These are phyloP conservation scores for Halichondria panicea DNA, from an alignment of 37 sponge, comb jelly and placozoan species.

Conservation along the genomic window DNA sequence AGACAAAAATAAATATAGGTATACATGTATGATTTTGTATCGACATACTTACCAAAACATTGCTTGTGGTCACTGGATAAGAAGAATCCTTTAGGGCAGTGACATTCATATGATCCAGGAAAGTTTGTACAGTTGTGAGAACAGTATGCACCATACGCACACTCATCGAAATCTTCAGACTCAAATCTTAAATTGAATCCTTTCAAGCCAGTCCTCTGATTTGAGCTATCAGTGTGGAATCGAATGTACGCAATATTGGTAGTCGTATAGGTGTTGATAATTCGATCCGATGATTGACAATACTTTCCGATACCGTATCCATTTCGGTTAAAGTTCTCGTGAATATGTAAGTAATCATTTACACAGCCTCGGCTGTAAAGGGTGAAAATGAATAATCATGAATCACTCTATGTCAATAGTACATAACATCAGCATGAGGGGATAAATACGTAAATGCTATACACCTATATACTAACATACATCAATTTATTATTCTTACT, in stretches of 20 bases:
- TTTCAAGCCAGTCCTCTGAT: not conserved
- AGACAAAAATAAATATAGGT: not conserved
- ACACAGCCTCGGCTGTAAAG: not conserved
- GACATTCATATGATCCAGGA: slow-evolving; percentile 41
- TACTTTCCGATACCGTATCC: not conserved
- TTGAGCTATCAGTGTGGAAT: not conserved
- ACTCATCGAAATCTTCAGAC: slow-evolving; percentile 54
- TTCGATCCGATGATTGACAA: too few species aligned
- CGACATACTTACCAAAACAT: slow-evolving; percentile 56
- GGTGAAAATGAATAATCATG: not conserved
- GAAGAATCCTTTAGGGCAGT: slow-evolving; percentile 47
- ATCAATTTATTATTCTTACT: slow-evolving; percentile 22
- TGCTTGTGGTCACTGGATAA: slow-evolving; percentile 37
- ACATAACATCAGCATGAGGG: too few species aligned
- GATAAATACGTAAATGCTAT: too few species aligned
- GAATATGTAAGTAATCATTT: not conserved
- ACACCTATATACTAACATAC: too few species aligned
- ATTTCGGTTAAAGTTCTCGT: not conserved
- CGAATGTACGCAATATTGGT: slow-evolving; percentile 18
- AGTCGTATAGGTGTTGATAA: too few species aligned
- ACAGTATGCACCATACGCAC: slow-evolving; percentile 23
- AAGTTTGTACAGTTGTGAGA: slow-evolving; percentile 50
- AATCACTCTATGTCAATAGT: too few species aligned
- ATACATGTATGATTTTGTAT: not conserved
- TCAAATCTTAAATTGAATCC: slow-evolving; percentile 8